phyloP scores from a whole-genome alignment of 2,113 vertebrate species.

The Elgaria multicarinata region DNA sequence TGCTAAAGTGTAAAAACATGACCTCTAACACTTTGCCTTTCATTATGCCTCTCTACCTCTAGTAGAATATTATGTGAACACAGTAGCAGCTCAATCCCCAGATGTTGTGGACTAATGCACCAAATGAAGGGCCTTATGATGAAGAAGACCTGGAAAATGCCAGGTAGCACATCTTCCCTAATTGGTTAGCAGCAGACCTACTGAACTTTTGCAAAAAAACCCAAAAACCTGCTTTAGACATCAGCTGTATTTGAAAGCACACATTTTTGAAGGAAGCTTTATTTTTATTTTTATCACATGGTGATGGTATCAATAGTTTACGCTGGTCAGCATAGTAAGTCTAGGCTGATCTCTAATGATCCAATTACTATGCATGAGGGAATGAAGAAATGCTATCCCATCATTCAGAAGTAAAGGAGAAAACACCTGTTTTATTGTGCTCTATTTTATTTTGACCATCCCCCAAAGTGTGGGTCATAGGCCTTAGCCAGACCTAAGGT shows the following conservation, averaged over 20 bases:
- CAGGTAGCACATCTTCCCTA: not conserved
- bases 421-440: not conserved
- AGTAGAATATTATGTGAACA: not conserved
- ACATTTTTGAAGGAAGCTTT: not conserved
- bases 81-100: not conserved
- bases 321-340: too few species aligned
- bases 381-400: not conserved
- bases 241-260: not conserved
- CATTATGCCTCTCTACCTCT: slow-evolving; percentile 15
- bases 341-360: not conserved
- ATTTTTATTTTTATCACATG: not conserved
- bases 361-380: not conserved
- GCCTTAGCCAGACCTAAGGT: too few species aligned
- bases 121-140: slow-evolving; percentile 25
- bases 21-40: slow-evolving; percentile 20
- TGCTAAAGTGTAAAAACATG: slow-evolving; percentile 42
- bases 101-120: not conserved
- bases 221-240: not conserved
- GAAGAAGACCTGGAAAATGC: not conserved
- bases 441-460: not conserved
- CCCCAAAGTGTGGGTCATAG: not conserved
- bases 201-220: not conserved
- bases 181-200: not conserved
- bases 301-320: not conserved
- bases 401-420: not conserved